Evolutionary conservation across 2,888 invertebrate species (phyloP), one percentile per base, ranked within the genome.

Genomic region (Trilocha varians): DNA sequence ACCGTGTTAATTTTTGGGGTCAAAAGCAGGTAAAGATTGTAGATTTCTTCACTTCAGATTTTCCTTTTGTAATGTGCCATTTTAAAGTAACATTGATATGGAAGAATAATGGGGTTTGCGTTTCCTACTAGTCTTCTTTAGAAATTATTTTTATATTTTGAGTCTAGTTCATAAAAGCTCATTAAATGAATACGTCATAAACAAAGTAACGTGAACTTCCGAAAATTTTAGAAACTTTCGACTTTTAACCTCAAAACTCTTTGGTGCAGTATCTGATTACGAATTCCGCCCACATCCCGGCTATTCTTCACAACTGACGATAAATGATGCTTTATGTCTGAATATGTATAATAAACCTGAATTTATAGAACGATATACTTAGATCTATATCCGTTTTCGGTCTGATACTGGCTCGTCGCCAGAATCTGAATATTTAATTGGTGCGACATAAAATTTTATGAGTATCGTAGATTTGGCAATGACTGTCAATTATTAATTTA

Each of bases 281-380:
- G 41, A 32, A 51, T 42, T 52, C 47, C 45, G 41, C 46, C 47
- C 55, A 54, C 50, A 56, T 49, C 43, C 43, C 38, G 41, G 45
- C 45, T 38, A 51, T 60, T 53, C 53, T 54, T 59, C 49, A 52
- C 44, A 52, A 47, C 55, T 47, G 45, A 45, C 45, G 40, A 60
- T 60, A 58, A 57, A 52, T 60, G 57, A 59, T 55, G 42, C 46
- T 52, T 52, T 47, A 53, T 57, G 57, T 53, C 59, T 60, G 52
- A 52, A 55, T 48, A 50, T 48, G 42, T 16, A 46, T 57, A 55
- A 58, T 60, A 58, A 52, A 49, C 46, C 43, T 44, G 41, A 55
- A 57, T 60, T 51, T 58, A 57, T 55, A 53, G 52, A 48, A 50
- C 39, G 44, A 38, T 50, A 57, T 56, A 34, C 34, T 25, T 55